Evolutionary conservation across 2,797 vertebrate genomes (phyloP).

Genomic region (Arctocebus calabarensis): DNA sequence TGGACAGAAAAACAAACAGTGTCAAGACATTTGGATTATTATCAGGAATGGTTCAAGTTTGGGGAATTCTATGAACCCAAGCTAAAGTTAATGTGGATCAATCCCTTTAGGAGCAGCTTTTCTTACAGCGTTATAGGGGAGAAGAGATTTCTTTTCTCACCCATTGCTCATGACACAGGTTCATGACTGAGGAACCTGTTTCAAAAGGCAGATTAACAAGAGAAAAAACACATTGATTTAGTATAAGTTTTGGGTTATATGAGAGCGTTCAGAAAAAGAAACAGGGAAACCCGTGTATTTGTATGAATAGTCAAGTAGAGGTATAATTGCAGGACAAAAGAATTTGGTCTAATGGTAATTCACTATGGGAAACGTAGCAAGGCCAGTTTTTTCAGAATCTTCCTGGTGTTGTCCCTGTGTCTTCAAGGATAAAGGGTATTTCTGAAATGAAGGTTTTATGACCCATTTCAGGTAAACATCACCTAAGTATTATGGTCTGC

Average conservation of each 20-base stretch:
- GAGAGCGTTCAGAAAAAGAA: neutral
- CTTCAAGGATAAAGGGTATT: neutral
- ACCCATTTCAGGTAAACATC: neutral
- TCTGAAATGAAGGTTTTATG: neutral
- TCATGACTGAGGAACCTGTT: neutral
- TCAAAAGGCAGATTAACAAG: neutral
- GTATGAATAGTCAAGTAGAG: neutral
- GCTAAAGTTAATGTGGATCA: neutral
- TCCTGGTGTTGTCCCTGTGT: neutral
- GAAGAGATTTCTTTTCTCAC: neutral
- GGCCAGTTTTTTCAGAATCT: neutral
- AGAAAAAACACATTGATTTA: neutral
- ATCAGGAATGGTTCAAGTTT: neutral
- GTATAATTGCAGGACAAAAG: neutral
- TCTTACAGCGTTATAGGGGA: neutral
- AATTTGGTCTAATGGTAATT: neutral
- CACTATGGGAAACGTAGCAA: neutral
- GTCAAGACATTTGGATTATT: neutral
- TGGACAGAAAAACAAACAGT: constrained; percentile 11
- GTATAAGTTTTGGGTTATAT: neutral
- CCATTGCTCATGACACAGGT: neutral
- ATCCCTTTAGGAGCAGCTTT: neutral
- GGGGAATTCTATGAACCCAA: neutral
- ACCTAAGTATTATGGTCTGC: neutral
- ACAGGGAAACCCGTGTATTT: neutral